Conservation (phyloP, 2,888 invertebrate species). For the Baronia brevicornis region DNA sequence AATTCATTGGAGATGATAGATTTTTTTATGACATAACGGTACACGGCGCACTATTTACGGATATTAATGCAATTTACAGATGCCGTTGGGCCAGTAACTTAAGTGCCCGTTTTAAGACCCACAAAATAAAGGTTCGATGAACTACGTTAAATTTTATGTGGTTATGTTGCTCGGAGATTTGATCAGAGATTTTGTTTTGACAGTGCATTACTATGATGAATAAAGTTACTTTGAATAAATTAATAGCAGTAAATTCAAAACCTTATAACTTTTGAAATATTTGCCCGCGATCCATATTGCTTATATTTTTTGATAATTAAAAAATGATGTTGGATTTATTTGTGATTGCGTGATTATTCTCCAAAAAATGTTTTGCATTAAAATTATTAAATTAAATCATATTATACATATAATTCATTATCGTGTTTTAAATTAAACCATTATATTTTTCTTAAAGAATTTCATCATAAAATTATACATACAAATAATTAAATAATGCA, state of each 20-base stretch:
- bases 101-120: conserved; percentile 9
- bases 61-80: conserved; percentile 19
- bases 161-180: conserved; percentile 10
- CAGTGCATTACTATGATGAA: conserved; percentile 8
- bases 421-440: too few species aligned
- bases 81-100: conserved; percentile 14
- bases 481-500: too few species aligned
- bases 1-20: conserved; percentile 20
- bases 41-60: conserved; percentile 15
- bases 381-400: too few species aligned
- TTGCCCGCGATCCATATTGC: too few species aligned
- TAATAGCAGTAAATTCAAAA: not conserved
- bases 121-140: conserved; percentile 13
- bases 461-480: too few species aligned
- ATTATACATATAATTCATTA: too few species aligned
- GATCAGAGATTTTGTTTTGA: conserved; percentile 12
- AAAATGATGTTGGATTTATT: too few species aligned
- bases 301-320: too few species aligned
- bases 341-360: too few species aligned
- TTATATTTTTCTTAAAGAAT: too few species aligned
- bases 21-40: conserved; percentile 24
- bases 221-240: conserved; percentile 9
- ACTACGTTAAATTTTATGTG: conserved; percentile 12
- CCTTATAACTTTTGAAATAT: too few species aligned
- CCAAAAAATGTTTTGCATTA: too few species aligned